Percentiles rank a stretch among this genome's conserved stretches.
These are phyloP conservation scores for Clamator glandarius DNA, from an alignment of 2,797 vertebrate genomes.

Conservation along the genomic window DNA sequence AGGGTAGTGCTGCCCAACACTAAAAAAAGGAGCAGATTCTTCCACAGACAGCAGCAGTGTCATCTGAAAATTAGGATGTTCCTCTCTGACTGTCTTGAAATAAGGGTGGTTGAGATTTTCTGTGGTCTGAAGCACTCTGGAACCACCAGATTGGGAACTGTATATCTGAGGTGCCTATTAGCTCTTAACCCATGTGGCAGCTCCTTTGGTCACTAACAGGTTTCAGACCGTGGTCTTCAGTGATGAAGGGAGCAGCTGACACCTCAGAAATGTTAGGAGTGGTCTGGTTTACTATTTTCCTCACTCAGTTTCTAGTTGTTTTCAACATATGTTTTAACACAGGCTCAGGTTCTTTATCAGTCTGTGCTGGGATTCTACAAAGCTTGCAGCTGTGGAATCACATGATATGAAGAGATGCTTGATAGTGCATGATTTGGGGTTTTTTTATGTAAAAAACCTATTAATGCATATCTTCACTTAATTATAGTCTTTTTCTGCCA, in stretches of 20 bases:
- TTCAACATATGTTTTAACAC: background rate
- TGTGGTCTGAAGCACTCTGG: background rate
- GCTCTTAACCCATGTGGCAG: background rate
- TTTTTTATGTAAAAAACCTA: background rate
- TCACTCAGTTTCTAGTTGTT: background rate
- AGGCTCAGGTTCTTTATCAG: background rate
- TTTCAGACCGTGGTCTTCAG: background rate
- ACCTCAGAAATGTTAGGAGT: background rate
- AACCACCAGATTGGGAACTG: background rate
- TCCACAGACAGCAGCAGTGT: background rate
- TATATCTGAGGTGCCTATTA: background rate
- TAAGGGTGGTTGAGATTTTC: background rate
- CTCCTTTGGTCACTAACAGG: background rate
- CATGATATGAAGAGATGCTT: background rate
- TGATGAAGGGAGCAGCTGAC: accelerated
- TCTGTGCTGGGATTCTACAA: background rate
- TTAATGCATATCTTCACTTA: background rate
- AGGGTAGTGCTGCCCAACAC: background rate
- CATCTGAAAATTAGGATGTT: background rate
- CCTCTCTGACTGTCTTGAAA: background rate
- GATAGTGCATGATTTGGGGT: background rate
- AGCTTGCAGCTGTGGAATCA: background rate
- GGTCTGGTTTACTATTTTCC: background rate
- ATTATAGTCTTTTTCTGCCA: background rate
- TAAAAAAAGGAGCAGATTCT: background rate